Conservation (phyloP, 2,888 invertebrate genomes). For the Coenonympha arcania region DNA sequence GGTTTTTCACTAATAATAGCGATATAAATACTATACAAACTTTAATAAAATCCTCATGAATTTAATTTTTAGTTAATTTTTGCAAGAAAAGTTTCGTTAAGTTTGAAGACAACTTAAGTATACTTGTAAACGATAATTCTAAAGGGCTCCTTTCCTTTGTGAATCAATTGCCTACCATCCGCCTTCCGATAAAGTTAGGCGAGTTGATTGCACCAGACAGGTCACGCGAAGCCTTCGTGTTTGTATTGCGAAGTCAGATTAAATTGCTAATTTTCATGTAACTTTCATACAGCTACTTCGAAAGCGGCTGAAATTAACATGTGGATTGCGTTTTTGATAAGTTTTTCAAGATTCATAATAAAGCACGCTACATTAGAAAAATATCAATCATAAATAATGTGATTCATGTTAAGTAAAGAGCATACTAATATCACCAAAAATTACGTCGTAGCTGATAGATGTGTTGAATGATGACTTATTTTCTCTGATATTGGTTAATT, state of each 20-base stretch:
- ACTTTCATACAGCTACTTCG: neutral
- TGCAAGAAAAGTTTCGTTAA: too few species aligned
- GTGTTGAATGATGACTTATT: too few species aligned
- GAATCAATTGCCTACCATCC: conserved; percentile 24
- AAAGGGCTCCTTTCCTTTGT: neutral
- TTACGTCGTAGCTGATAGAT: neutral
- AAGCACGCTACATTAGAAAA: neutral
- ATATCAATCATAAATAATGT: neutral
- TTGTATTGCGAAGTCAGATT: conserved; percentile 12
- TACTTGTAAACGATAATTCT: neutral
- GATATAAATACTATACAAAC: too few species aligned
- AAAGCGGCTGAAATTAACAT: neutral
- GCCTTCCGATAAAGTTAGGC: conserved; percentile 27
- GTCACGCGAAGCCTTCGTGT: conserved; percentile 21
- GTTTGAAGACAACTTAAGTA: neutral
- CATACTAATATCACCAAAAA: neutral
- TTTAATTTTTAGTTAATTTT: too few species aligned
- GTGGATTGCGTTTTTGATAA: conserved; percentile 3
- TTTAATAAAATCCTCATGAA: too few species aligned
- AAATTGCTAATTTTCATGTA: conserved; percentile 18
- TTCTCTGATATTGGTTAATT: neutral
- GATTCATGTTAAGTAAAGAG: neutral
- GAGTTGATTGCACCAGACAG: conserved; percentile 23
- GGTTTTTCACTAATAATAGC: too few species aligned
- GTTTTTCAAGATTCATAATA: neutral